Conservation (phyloP, 2,113 vertebrate genomes). For the Myxocyprinus asiaticus region DNA sequence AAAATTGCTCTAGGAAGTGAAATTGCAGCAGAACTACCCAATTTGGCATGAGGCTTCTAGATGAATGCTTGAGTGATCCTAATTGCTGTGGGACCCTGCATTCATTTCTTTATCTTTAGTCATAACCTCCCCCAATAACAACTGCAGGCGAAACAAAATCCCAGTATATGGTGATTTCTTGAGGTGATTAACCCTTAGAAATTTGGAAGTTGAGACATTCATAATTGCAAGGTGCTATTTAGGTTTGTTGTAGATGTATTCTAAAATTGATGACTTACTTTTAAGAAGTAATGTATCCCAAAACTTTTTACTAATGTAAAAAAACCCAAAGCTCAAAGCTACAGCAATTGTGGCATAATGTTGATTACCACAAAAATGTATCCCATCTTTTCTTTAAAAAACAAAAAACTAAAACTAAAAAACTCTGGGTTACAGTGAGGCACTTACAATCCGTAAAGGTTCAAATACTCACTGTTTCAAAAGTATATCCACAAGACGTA, state of each 20-base stretch:
- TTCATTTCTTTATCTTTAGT: conserved; percentile 77
- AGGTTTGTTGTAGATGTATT: conserved; percentile 70
- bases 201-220: conserved; percentile 75
- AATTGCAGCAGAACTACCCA: conserved; percentile 84
- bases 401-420: no score
- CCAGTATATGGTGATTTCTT: conserved; percentile 71
- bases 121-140: conserved; percentile 79
- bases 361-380: no score
- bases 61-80: conserved; percentile 81
- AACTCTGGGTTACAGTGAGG: no score
- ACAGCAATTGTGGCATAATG: no score
- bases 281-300: conserved; percentile 48
- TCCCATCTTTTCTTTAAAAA: no score
- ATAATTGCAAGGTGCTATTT: conserved; percentile 76
- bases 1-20: conserved; percentile 83
- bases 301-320: no score
- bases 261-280: conserved; percentile 62
- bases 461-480: no score
- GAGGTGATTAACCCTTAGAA: conserved; percentile 64
- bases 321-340: no score
- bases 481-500: no score
- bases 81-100: conserved; percentile 77
- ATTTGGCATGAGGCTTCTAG: conserved; percentile 81
- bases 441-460: no score
- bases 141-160: conserved; percentile 77